Evolutionary conservation across 2,797 vertebrate species (phyloP), one percentile per base, ranked within the genome.

Genomic region (Xenops minutus): DNA sequence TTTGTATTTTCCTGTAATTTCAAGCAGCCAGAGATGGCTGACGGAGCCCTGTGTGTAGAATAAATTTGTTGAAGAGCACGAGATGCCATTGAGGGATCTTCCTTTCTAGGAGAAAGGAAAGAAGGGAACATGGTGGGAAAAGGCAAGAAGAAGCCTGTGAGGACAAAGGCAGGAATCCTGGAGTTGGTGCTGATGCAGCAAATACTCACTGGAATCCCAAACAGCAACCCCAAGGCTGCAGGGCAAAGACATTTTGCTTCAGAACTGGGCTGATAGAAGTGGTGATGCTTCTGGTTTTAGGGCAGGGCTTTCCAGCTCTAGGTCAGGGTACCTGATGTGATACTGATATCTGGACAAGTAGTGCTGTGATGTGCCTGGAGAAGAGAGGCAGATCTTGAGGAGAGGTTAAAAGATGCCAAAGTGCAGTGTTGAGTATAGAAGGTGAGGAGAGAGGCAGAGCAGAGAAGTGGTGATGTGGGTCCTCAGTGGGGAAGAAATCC

Each of bases 371-470:
- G 59, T 54, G 34, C 49, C 30, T 55, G 72, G 43, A 64, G 52
- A 54, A 37, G 55, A 73, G 37, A 69, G 37, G 36, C 39, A 82
- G 41, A 46, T 49, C 54, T 46, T 21, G 14, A 15, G 2, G 46
- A 37, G 62, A 2, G 6, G 15, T 18, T n/a, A 6, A 17, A 58
- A 52, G 58, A 6, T 27, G 18, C 22, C 61, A 15, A 24, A 76
- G 9, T 2, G 7, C 12, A 15, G n/a, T 1, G n/a, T 1, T 61
- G 43, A 27, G 24, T 20, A 2, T 7, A n/a, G 12, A 43, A 73
- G 26, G 34, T 1, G 23, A 76, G 73, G 44, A n/a, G 39, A n/a
- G 34, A 37, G 49, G 43, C n/a, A 23, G 26, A 54, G 41, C 58
- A 59, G 36, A 44, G 16, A 36, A 21, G 17, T 4, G 1, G 36